These are phyloP conservation scores for Ischnura elegans DNA, from an alignment of 2,888 invertebrate genomes.

Conservation along the genomic window DNA sequence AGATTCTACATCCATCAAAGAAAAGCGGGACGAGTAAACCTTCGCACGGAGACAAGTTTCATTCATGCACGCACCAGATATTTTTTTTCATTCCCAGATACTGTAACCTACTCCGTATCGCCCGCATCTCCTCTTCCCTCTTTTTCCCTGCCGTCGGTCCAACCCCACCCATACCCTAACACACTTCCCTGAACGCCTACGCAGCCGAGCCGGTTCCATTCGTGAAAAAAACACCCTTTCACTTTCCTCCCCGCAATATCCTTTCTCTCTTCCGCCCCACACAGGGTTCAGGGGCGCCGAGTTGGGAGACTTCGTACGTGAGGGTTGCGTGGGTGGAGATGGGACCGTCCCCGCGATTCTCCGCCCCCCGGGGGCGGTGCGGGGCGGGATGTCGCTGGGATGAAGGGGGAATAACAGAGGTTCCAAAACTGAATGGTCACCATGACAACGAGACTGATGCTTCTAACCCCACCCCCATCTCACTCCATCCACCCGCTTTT, in stretches of 20 bases:
- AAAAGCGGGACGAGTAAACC: too few species aligned
- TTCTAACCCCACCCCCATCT: neutral
- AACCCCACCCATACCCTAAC: neutral
- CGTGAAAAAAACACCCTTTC: neutral
- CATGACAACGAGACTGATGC: neutral
- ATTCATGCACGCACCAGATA: too few species aligned
- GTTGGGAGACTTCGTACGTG: neutral
- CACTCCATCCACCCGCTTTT: neutral
- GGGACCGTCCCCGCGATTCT: neutral
- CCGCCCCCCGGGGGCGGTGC: neutral
- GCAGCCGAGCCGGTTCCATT: neutral
- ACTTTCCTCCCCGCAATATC: neutral
- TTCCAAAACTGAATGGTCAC: neutral
- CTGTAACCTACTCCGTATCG: too few species aligned
- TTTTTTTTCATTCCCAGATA: too few species aligned
- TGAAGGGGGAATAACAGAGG: neutral
- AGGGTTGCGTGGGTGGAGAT: neutral
- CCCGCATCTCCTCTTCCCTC: neutral
- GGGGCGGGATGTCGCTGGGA: neutral
- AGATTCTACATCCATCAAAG: too few species aligned
- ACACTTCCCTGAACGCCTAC: neutral
- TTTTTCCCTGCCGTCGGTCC: neutral
- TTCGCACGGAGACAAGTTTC: too few species aligned
- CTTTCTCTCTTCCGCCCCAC: neutral
- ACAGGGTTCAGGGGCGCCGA: neutral